Conservation (phyloP, 2,797 vertebrate species). For the Peromyscus melanophrys region DNA sequence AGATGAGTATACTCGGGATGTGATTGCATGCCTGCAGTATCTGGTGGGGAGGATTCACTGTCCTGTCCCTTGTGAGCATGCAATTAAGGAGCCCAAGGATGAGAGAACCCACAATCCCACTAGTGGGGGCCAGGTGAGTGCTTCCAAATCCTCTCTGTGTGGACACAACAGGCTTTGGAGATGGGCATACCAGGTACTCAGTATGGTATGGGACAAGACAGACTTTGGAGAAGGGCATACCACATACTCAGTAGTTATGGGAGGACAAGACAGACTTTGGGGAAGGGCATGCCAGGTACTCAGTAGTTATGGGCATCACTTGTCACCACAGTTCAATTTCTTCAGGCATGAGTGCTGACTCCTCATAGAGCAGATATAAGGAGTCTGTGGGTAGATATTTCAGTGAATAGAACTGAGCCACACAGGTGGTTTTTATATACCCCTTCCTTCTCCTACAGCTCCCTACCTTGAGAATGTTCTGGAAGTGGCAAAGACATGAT, state of each 20-base stretch:
- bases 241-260: background rate
- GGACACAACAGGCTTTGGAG: too few relatives aligned
- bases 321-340: constrained; percentile 39
- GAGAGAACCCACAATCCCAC: background rate
- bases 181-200: too few relatives aligned
- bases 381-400: background rate
- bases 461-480: too few relatives aligned
- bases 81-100: constrained; percentile 7
- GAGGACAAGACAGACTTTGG: background rate
- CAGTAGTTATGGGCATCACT: background rate
- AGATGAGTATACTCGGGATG: constrained; percentile 16
- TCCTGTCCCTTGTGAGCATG: background rate
- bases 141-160: background rate
- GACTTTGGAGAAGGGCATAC: background rate
- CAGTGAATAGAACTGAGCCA: background rate
- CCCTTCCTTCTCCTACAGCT: background rate
- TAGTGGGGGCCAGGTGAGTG: background rate
- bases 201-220: background rate
- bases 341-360: background rate
- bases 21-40: background rate
- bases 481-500: background rate
- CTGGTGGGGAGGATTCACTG: background rate
- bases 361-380: background rate
- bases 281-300: background rate
- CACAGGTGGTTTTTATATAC: background rate